Evolutionary conservation across 2,888 invertebrate genomes (phyloP).

Genomic region (Arge pagana): DNA sequence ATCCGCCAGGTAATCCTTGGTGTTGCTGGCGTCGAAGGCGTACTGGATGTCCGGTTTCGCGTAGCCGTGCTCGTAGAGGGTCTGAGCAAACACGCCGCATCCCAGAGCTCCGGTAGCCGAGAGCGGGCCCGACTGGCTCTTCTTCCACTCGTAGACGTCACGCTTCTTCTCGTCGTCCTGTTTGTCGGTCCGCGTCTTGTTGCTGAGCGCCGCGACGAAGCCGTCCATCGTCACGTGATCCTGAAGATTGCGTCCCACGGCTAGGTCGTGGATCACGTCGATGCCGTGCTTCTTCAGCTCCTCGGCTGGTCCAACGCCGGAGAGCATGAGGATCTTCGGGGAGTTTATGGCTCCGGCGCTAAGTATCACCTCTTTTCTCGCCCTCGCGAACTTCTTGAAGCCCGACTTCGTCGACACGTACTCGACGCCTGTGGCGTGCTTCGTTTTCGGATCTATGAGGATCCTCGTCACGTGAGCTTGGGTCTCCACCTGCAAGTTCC

Average conservation of each 20-base stretch:
- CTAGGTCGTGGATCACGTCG: slow-evolving; percentile 51
- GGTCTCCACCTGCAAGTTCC: slow-evolving; percentile 55
- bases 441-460: slow-evolving; percentile 58
- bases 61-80: slow-evolving; percentile 59
- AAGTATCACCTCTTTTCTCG: slow-evolving; percentile 60
- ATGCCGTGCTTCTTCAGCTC: slow-evolving; percentile 55
- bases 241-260: slow-evolving; percentile 62
- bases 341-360: slow-evolving; percentile 61
- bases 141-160: slow-evolving; percentile 59
- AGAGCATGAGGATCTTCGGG: slow-evolving; percentile 61
- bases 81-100: slow-evolving; percentile 67
- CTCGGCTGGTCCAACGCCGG: slow-evolving; percentile 60
- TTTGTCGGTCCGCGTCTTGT: slow-evolving; percentile 40
- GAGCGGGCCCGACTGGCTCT: slow-evolving; percentile 60
- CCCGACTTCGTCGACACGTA: slow-evolving; percentile 48
- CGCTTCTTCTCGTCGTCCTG: slow-evolving; percentile 46
- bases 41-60: slow-evolving; percentile 70
- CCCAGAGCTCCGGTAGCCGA: slow-evolving; percentile 60
- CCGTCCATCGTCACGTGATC: slow-evolving; percentile 60
- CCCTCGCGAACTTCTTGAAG: slow-evolving; percentile 47
- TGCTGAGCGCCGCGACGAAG: slow-evolving; percentile 47
- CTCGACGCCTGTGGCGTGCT: slow-evolving; percentile 57
- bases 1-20: slow-evolving; percentile 64
- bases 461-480: slow-evolving; percentile 61
- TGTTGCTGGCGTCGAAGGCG: slow-evolving; percentile 66